A percentile compares a stretch with the other conserved stretches of the same genome.
phyloP scores from a whole-genome alignment of 92 coral and sea anemone species.

The Phenganax stokvisi region DNA sequence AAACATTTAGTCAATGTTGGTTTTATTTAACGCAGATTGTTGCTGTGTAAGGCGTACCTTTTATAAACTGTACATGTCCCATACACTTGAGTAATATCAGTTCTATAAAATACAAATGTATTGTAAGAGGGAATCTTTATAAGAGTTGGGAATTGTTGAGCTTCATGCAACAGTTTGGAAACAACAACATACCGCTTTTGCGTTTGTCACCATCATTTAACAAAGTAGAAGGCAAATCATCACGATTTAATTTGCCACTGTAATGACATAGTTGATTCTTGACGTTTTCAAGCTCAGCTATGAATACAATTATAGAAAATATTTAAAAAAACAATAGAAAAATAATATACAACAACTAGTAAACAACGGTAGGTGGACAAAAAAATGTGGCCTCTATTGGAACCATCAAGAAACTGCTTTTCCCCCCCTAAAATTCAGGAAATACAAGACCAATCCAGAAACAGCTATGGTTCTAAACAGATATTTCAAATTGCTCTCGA shows the following conservation, averaged over 20 bases:
- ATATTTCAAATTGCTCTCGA: too few relatives aligned
- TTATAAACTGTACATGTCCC: conserved; percentile 28
- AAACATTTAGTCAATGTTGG: too few relatives aligned
- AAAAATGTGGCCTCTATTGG: too few relatives aligned
- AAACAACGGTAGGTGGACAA: too few relatives aligned
- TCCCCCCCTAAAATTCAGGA: too few relatives aligned
- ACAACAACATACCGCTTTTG: conserved; percentile 2
- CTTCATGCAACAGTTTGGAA: not conserved
- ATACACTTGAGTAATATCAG: conserved; percentile 27
- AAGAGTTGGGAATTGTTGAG: not conserved
- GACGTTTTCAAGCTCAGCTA: conserved; percentile 72
- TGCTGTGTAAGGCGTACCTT: not conserved
- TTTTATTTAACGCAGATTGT: too few relatives aligned
- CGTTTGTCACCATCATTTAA: conserved; percentile 4
- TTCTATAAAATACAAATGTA: not conserved
- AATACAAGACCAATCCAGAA: too few relatives aligned
- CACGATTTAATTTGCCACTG: not conserved
- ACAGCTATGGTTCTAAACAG: too few relatives aligned
- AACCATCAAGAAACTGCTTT: too few relatives aligned
- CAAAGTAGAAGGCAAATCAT: conserved; percentile 2
- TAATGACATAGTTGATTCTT: conserved; percentile 38
- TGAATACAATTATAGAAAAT: not conserved
- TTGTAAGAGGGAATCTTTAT: too few relatives aligned
- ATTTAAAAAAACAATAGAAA: too few relatives aligned
- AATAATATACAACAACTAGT: too few relatives aligned